Evolutionary conservation across 2,113 vertebrate genomes (phyloP), one percentile per base, ranked within the genome.

Genomic region (Python bivittatus): DNA sequence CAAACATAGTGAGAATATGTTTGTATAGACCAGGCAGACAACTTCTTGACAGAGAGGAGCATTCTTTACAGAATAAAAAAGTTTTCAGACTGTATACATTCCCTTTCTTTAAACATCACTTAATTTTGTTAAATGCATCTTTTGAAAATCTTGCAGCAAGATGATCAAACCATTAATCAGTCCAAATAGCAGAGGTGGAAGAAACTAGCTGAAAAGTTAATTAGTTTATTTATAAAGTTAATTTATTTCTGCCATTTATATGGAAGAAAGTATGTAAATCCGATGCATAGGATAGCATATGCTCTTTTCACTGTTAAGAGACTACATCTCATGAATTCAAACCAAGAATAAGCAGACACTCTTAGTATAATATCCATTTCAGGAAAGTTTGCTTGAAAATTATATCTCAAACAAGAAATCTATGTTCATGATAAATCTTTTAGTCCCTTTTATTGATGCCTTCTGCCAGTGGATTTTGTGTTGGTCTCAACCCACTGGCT

Each of bases 21-120:
- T 58, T 95, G 85, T 93, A 95, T 84, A 91, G 94, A 90, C 84
- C 84, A 94, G 72, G 22, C 84, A 96, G 94, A 48, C 60, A 61
- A 33, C 12, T 27, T 44, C 94, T 88, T 91, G 92, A 10, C 90
- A 88, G 84, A 96, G 89, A 94, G 64, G 72, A 60, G 52, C 44
- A 93, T 95, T 96, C 94, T 91, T 96, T 61, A 48, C 88, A 94
- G 94, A 96, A 95, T 23, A 64, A 57, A 89, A 90, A 94, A 22
- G 38, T 48, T 91, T 88, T 92, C 90, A 94, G n/a, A n/a, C n/a
- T n/a, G n/a, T 91, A 93, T 64, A 94, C 88, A 86, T 89, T 94
- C 42, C 90, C 53, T 95, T 91, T 92, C 93, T 87, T 94, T 94
- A 92, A 93, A 92, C 33, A 56, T 92, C 38, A 84, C 83, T 94